phyloP scores from a whole-genome alignment of 2,888 invertebrate species.

The Nemurella pictetii region DNA sequence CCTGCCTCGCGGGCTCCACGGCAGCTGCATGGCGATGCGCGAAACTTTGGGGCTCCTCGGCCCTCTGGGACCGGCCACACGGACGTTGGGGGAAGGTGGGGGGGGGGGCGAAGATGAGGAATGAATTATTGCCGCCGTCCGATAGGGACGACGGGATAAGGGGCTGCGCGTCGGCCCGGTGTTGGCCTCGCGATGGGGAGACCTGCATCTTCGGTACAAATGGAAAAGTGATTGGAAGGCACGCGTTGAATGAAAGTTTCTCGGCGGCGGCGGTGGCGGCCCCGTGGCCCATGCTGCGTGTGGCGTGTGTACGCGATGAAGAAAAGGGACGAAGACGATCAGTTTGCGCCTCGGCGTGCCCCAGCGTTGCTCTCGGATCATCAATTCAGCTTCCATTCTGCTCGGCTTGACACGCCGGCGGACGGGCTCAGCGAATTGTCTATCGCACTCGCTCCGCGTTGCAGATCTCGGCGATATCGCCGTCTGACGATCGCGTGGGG shows the following conservation, averaged over 20 bases:
- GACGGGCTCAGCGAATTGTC: background rate
- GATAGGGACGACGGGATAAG: background rate
- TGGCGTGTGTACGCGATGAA: conserved; percentile 11
- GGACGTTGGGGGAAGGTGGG: background rate
- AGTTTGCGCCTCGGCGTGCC: background rate
- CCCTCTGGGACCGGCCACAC: background rate
- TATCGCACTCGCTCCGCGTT: background rate
- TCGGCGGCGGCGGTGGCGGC: background rate
- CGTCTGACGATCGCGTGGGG: background rate
- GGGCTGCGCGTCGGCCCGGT: background rate
- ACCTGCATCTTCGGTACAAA: conserved; percentile 37
- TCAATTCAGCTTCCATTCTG: background rate
- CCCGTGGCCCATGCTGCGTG: background rate
- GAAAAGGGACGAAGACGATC: background rate
- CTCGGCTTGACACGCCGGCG: background rate
- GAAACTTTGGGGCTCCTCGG: conserved; percentile 1
- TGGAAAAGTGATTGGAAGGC: conserved; percentile 41
- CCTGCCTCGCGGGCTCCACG: background rate
- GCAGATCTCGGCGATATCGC: background rate
- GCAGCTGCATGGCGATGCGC: background rate
- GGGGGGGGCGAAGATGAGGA: conserved; percentile 27
- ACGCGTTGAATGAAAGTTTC: conserved; percentile 33
- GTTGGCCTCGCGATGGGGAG: conserved; percentile 1
- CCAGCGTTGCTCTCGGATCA: background rate
- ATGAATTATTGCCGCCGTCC: conserved; percentile 40